Base-by-base conservation (phyloP, 2,797 vertebrate genomes). In the Dicrostonyx torquatus region DNA sequence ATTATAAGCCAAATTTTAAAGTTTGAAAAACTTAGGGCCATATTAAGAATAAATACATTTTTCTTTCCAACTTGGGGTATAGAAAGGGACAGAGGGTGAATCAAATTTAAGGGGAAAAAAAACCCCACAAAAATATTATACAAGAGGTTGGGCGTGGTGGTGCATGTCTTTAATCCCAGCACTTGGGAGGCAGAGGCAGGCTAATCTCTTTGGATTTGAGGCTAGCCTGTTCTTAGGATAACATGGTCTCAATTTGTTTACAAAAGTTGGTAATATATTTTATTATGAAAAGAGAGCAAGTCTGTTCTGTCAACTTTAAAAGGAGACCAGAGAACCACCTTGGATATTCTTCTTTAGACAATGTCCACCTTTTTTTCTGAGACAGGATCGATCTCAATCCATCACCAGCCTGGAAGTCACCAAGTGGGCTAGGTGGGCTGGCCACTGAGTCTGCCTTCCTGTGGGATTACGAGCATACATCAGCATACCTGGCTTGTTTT, bases 1-100 rank as follows among this genome's bases (percentile, higher is more conserved):
- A n/a, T 73, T 87, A 58, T 34, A 92, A 92, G 55, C 24, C 40
- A 94, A 92, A 78, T 48, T 96, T 80, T 50, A 29, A 89, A 53
- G 29, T 26, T 20, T 86, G 43, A 90, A 89, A 78, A 92, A 88
- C 94, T 80, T 55, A 93, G 45, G 89, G 48, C 62, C 22, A 82
- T 20, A 14, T 62, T 89, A 89, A 82, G 84, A 13, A 40, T 29
- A 20, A 48, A 86, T 64, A 77, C 62, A 62, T 45, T 92, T 84
- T 58, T 85, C 76, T 80, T 89, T 48, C 58, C 15, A 86, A 82
- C 15, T 72, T 37, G 12, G 89, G 13, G 12, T 26, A 2, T n/a
- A 34, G 24, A 90, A 83, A 34, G 6, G 29, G 17, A 24, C 48
- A 85, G 18, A 91, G 9, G 5, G 82, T 70, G 55, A 87, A 84